Conservation (phyloP, 2,797 vertebrate species). For the Manis crassicaudata region DNA sequence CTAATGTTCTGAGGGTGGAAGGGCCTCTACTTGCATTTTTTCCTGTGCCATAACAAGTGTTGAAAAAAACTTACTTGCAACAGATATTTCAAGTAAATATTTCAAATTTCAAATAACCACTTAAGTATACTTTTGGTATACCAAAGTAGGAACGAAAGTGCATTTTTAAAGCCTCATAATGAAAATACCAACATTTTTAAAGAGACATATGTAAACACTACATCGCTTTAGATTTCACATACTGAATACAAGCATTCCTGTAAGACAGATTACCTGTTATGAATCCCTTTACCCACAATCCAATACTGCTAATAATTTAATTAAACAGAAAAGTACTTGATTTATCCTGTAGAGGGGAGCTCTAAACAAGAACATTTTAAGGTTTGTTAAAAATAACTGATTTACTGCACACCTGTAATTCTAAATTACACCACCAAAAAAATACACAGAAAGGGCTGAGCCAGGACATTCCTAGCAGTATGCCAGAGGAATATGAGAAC, state of each 20-base stretch:
- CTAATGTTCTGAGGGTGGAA: background rate
- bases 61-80: constrained; percentile 39
- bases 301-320: constrained; percentile 12
- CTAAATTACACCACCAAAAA: constrained; percentile 84
- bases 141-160: background rate
- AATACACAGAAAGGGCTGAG: constrained; percentile 84
- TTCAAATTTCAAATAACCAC: constrained; percentile 41
- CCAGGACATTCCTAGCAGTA: constrained; percentile 74
- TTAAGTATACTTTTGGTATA: background rate
- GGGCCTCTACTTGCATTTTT: background rate
- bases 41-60: background rate
- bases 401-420: constrained; percentile 89
- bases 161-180: constrained; percentile 25
- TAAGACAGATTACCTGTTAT: constrained; percentile 60
- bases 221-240: constrained; percentile 33
- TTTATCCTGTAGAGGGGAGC: constrained; percentile 79
- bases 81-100: constrained; percentile 29
- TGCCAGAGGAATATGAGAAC: constrained; percentile 82
- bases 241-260: constrained; percentile 47
- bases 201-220: background rate
- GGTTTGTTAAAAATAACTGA: constrained; percentile 69
- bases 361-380: constrained; percentile 84
- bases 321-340: constrained; percentile 60
- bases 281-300: constrained; percentile 61
- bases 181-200: constrained; percentile 48